A percentile compares a stretch with the other conserved stretches of the same genome.
Conservation (phyloP, 2,797 vertebrate genomes). For the Brachymystax lenok region DNA sequence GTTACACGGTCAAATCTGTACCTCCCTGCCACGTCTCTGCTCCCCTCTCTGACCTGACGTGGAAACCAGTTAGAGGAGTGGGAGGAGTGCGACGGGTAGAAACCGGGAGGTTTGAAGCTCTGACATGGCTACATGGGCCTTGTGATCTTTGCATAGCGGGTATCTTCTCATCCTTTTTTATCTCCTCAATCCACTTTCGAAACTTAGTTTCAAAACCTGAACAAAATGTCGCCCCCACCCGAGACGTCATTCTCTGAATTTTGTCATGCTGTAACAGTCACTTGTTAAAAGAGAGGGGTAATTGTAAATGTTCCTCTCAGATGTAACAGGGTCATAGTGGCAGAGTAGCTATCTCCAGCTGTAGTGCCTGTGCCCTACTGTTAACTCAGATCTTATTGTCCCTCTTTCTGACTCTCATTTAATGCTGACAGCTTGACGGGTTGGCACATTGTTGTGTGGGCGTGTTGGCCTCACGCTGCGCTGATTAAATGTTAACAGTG, state of each 20-base stretch:
- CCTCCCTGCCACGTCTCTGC: not conserved
- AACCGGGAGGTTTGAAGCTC: not conserved
- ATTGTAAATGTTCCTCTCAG: not conserved
- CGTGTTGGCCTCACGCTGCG: not conserved
- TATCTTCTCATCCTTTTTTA: too few relatives aligned
- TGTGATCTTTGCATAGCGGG: not conserved
- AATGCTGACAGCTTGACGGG: not conserved
- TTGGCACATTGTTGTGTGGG: not conserved
- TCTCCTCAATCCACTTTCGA: not conserved
- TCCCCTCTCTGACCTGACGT: not conserved
- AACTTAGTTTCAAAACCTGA: not conserved
- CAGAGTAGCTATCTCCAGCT: not conserved
- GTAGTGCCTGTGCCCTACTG: not conserved
- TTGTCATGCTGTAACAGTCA: not conserved
- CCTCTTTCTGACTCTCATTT: not conserved
- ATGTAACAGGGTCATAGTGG: not conserved
- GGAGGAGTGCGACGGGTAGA: not conserved
- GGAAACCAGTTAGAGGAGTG: slow-evolving; percentile 8
- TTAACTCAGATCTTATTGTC: not conserved
- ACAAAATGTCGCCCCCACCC: not conserved
- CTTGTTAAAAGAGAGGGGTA: not conserved
- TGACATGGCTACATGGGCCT: not conserved
- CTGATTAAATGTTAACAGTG: not conserved
- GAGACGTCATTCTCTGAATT: not conserved
- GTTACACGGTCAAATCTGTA: slow-evolving; percentile 8